These are phyloP conservation scores for Pogonomyrmex barbatus DNA, from an alignment of 1,140 invertebrate genomes.

Conservation along the genomic window DNA sequence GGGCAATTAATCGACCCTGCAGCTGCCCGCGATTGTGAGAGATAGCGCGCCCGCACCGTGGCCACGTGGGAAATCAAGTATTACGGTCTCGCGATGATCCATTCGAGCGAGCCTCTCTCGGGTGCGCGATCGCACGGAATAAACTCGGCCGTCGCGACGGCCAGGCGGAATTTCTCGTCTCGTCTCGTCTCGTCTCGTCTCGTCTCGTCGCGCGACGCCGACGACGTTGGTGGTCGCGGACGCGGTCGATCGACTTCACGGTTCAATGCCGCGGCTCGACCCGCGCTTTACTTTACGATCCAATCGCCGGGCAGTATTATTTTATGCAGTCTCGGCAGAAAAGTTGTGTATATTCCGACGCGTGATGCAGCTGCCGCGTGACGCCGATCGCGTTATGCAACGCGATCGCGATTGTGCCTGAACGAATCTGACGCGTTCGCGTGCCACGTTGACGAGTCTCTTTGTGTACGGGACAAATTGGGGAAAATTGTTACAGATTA, in stretches of 20 bases:
- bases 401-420: slow-evolving; percentile 5
- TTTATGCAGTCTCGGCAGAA: slow-evolving; percentile 1
- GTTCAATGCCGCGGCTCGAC: slow-evolving; percentile 40
- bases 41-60: slow-evolving; percentile 51
- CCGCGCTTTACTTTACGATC: slow-evolving; percentile 31
- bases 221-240: slow-evolving; percentile 32
- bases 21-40: slow-evolving; percentile 16
- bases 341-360: not conserved
- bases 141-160: slow-evolving; percentile 44
- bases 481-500: not conserved
- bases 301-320: not conserved
- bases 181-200: slow-evolving; percentile 18
- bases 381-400: slow-evolving; percentile 42
- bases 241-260: slow-evolving; percentile 22
- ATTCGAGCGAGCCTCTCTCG: slow-evolving; percentile 37
- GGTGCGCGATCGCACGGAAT: slow-evolving; percentile 37
- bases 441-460: not conserved
- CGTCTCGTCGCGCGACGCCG: slow-evolving; percentile 26
- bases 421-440: not conserved
- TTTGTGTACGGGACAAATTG: too few species aligned
- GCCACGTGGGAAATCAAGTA: slow-evolving; percentile 75
- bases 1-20: slow-evolving; percentile 62
- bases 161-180: slow-evolving; percentile 4
- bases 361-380: slow-evolving; percentile 52
- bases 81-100: slow-evolving; percentile 59